Base-by-base conservation (phyloP, 2,113 vertebrate genomes). In the Vimba vimba region DNA sequence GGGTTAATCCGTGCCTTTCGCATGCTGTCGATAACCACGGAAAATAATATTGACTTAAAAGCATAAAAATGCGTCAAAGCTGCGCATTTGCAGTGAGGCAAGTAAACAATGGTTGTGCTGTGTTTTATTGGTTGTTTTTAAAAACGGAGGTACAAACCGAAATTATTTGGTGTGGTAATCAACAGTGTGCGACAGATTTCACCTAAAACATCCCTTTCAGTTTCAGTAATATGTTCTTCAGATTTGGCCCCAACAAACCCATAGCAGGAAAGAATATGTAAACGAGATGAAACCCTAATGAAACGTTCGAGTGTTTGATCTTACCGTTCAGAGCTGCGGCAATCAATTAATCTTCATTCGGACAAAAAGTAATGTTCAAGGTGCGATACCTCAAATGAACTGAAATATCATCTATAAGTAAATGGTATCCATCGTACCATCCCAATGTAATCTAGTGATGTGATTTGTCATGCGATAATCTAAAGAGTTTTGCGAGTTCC, bases 401-500 rank as follows among this genome's bases (percentile, higher is more conserved):
- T 68, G 79, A 30, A 82, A 55, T 69, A 7, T n/a, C 15, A 6
- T 55, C 52, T 73, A 71, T 62, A 60, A 80, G 52, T 45, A 74
- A 73, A 73, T 55, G 30, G 82, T 17, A 73, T 52, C 27, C 59
- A 23, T 36, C 4, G 12, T 47, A 21, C 66, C 50, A 64, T 84
- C 59, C 57, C n/a, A 30, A 23, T 60, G 6, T 55, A 33, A 33
- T 81, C 43, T 13, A 55, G 78, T 50, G 39, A 62, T 57, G 23
- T 73, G 84, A 79, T 85, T 21, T 39, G 68, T 15, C n/a, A 36
- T 57, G 33, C 60, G 84, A 68, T 85, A 15, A 64, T 45, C 27
- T 33, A 47, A n/a, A 66, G 71, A 85, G 25, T 78, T 23, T 25
- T n/a, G 33, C 2, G 11, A 36, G 19, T 62, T 75, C 52, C 47